Base-by-base conservation (phyloP, 1,140 invertebrate species). In the Halesus radiatus region DNA sequence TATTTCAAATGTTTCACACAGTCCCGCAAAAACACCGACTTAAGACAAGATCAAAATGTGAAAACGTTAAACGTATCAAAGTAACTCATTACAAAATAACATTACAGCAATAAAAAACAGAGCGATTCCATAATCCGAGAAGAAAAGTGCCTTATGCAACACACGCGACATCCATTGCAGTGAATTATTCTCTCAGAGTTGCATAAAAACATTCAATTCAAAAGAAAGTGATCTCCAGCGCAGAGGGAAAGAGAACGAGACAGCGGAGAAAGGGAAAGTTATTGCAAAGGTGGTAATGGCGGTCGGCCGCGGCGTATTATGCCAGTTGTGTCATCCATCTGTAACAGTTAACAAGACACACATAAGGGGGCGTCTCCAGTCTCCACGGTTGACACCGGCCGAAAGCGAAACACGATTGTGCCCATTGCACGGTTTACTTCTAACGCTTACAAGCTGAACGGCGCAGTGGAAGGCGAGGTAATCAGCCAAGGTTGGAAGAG, bases 351-450 rank as follows among this genome's bases (percentile, higher is more conserved):
- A n/a, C n/a, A 56, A 56, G 26, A 23, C 23, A 26, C 60, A 26
- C 20, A 26, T 56, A n/a, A n/a, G 60, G 23, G 15, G 23, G 20
- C 60, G 60, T 18, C 60, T 22, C 3, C 58, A 22, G 53, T 26
- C 23, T 64, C 66, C 66, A 70, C 37, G 66, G 37, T 70, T 45
- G 66, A 37, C 66, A 70, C 66, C n/a, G 16, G 45, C 37, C 37
- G 66, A 70, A 70, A 70, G 66, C 32, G 66, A 70, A 70, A 70
- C n/a, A 37, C 62, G 22, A 56, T 18, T 22, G n/a, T 18, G n/a
- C 54, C 23, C 22, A 16, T 29, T 10, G 8, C 37, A 45, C 37
- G 37, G 37, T 45, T 45, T 45, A 45, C 37, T 45, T 45, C 37
- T 45, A 45, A 45, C 37, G 37, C n/a, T n/a, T n/a, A n/a, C n/a